phyloP scores from a whole-genome alignment of 2,888 invertebrate genomes.

The Reticulitermes lucifugus region DNA sequence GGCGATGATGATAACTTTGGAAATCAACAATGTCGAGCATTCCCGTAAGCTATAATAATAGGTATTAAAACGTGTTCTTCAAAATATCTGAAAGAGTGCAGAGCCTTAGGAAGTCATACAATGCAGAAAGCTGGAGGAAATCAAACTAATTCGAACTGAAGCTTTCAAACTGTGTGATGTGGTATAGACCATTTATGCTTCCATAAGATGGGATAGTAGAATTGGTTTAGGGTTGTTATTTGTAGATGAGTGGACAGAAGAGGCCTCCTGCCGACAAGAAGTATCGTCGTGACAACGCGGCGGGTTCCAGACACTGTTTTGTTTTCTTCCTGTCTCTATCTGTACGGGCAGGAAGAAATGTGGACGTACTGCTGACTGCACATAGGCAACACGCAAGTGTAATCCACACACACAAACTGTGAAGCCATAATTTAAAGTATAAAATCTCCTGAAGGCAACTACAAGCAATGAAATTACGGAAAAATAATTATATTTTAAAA shows the following conservation, averaged over 20 bases:
- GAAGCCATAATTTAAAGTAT: not conserved
- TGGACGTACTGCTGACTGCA: not conserved
- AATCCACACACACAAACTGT: not conserved
- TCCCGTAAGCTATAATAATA: too few relatives aligned
- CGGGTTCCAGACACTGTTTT: not conserved
- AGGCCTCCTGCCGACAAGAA: slow-evolving; percentile 13
- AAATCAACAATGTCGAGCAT: too few relatives aligned
- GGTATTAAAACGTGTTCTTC: too few relatives aligned
- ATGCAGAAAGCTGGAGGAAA: too few relatives aligned
- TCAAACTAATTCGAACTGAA: too few relatives aligned
- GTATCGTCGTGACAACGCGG: not conserved
- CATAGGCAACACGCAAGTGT: not conserved
- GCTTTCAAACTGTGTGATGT: too few relatives aligned
- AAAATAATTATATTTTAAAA: not conserved
- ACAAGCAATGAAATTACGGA: not conserved
- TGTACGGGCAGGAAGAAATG: not conserved
- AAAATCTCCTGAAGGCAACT: not conserved
- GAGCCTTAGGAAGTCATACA: too few relatives aligned
- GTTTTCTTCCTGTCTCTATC: not conserved
- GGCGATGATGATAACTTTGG: too few relatives aligned
- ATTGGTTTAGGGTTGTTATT: not conserved
- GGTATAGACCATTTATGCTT: not conserved
- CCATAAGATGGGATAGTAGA: not conserved
- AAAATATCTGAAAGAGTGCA: too few relatives aligned
- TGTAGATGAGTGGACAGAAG: slow-evolving; percentile 1